A percentile compares a stretch with the other conserved stretches of the same genome.
Conservation (phyloP, 64 coral and sea anemone species). For the Stichodactyla helianthus region DNA sequence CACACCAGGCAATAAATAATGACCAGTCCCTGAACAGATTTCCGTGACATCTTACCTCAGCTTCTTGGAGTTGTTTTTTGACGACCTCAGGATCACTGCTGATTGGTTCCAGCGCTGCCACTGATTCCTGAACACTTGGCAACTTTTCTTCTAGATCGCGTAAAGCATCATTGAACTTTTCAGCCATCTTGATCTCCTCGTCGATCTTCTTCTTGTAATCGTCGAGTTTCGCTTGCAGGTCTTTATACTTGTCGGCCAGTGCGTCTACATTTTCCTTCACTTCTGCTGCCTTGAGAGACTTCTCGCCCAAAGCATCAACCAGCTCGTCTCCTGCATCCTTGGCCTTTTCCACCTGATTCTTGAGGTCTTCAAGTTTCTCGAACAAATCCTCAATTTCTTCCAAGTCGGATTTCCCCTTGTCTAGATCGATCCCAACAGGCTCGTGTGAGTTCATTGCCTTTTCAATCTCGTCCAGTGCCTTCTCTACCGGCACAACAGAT, state of each 20-base stretch:
- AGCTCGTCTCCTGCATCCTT: slow-evolving; percentile 51
- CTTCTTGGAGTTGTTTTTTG: slow-evolving; percentile 73
- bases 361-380: slow-evolving; percentile 37
- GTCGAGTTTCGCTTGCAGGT: slow-evolving; percentile 50
- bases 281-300: slow-evolving; percentile 54
- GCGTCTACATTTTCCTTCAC: slow-evolving; percentile 56
- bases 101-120: slow-evolving; percentile 66
- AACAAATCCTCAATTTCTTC: slow-evolving; percentile 54
- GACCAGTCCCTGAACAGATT: background rate
- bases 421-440: slow-evolving; percentile 57
- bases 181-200: slow-evolving; percentile 55
- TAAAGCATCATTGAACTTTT: slow-evolving; percentile 85
- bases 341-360: slow-evolving; percentile 45
- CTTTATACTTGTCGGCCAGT: slow-evolving; percentile 50
- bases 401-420: slow-evolving; percentile 59
- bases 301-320: slow-evolving; percentile 48
- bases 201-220: slow-evolving; percentile 61
- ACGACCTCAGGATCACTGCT: slow-evolving; percentile 85
- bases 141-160: slow-evolving; percentile 71
- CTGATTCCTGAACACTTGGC: slow-evolving; percentile 62
- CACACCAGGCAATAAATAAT: too few relatives aligned
- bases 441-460: slow-evolving; percentile 47
- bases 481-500: slow-evolving; percentile 58
- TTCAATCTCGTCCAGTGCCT: slow-evolving; percentile 61
- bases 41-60: slow-evolving; percentile 52